phyloP scores from a whole-genome alignment of 2,888 invertebrate genomes.

The Pecten maximus region DNA sequence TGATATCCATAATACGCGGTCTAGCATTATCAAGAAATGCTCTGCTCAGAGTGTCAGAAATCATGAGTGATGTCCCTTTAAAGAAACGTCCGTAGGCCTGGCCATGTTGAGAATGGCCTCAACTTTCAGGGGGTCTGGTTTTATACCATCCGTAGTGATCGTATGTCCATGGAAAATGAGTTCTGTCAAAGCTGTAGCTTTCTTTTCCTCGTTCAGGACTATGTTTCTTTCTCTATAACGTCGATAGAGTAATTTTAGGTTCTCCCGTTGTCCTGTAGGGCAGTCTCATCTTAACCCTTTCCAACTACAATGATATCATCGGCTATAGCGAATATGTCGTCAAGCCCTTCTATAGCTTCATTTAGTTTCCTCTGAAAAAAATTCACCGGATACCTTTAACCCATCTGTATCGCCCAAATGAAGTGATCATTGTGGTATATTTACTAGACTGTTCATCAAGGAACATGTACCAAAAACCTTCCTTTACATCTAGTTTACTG shows the following conservation, averaged over 20 bases:
- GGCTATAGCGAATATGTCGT: constrained; percentile 46
- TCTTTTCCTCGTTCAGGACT: constrained; percentile 41
- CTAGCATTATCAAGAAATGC: not conserved
- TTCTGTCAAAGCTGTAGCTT: constrained; percentile 32
- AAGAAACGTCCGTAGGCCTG: not conserved
- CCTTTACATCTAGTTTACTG: too few species aligned
- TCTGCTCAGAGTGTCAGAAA: too few species aligned
- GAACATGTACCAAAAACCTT: constrained; percentile 60
- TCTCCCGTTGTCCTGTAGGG: constrained; percentile 38
- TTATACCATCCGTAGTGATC: constrained; percentile 16
- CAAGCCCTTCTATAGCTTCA: constrained; percentile 41
- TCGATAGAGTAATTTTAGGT: constrained; percentile 37
- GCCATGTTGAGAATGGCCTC: constrained; percentile 45
- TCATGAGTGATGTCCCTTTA: too few species aligned
- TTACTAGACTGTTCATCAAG: constrained; percentile 55
- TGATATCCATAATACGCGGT: not conserved
- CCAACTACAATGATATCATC: constrained; percentile 57
- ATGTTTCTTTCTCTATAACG: constrained; percentile 44
- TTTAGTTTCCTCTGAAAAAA: constrained; percentile 42
- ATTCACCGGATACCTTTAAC: constrained; percentile 45
- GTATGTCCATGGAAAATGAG: constrained; percentile 48
- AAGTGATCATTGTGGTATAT: constrained; percentile 61
- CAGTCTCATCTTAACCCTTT: constrained; percentile 46
- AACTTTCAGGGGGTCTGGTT: constrained; percentile 40
- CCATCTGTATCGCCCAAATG: constrained; percentile 59